A percentile compares a stretch with the other conserved stretches of the same genome.
Evolutionary conservation across 2,113 vertebrate genomes (phyloP).

Genomic region (Nestor notabilis): DNA sequence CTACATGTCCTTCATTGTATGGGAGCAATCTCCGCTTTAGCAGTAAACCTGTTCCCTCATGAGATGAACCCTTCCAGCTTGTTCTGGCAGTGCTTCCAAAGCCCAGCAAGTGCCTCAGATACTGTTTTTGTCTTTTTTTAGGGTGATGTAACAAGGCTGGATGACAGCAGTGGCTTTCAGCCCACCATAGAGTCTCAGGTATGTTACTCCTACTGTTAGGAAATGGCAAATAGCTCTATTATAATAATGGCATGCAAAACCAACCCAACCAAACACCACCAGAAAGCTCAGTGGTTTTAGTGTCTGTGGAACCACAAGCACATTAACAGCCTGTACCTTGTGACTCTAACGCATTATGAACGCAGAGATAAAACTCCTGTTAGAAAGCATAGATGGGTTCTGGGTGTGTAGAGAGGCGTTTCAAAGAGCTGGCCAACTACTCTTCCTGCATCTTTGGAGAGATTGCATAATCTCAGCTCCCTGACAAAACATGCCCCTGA

Average conservation of each 20-base stretch:
- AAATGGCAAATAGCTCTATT: background rate
- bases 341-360: background rate
- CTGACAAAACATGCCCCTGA: background rate
- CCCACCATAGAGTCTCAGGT: slow-evolving; percentile 65
- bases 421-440: background rate
- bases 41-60: background rate
- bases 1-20: background rate
- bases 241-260: background rate
- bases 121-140: background rate
- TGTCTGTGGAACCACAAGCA: background rate
- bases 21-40: background rate
- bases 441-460: background rate
- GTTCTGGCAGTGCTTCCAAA: background rate
- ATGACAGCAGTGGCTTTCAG: slow-evolving; percentile 5
- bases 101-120: background rate
- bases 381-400: background rate
- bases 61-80: background rate
- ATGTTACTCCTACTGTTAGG: background rate
- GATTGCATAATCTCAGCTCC: background rate
- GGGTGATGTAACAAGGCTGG: slow-evolving; percentile 5
- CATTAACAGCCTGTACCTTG: background rate
- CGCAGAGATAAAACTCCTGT: background rate
- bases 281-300: background rate
- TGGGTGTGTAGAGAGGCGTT: rapidly evolving
- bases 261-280: background rate